Base-by-base conservation (phyloP, 2,113 vertebrate species). In the Elachura formosa region DNA sequence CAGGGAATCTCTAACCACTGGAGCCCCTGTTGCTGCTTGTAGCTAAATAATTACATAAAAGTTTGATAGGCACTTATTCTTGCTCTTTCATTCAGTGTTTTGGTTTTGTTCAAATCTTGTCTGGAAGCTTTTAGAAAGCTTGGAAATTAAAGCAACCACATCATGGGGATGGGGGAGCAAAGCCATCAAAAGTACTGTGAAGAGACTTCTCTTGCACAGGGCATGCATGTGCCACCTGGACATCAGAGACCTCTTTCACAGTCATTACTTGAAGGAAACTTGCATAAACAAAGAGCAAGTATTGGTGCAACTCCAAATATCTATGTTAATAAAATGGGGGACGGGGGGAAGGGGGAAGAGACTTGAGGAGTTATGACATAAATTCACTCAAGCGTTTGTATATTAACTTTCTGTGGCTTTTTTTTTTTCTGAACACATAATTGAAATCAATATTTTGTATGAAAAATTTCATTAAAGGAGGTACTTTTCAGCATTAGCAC, bases 261-360 rank as follows among this genome's bases (percentile, higher is more conserved):
- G 82, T 55, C 51, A 34, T 82, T 84, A 62, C 59, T 83, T 77
- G 74, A 49, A 90, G 29, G 9, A 69, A 94, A 74, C 48, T 74
- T 43, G 18, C 3, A n/a, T 63, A 48, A 48, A 86, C 40, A 74
- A 90, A 54, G 63, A 87, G 26, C 54, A 93, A 61, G 20, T 84
- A 59, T 21, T 86, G 28, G 20, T 77, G 31, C 58, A 52, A 85
- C 45, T 26, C 9, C 26, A 49, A 38, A 43, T 73, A 54, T 87
- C 69, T 54, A 3, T 49, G 28, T 82, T 87, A 91, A 69, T 91
- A 84, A 84, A 93, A 64, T 12, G 14, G 17, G 3, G 3, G 4
- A 4, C 12, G 4, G 3, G 4, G 4, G 3, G 3, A 14, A 31
- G 4, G 3, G 3, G 13, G 28, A 62, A 67, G 43, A 49, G 84